Conservation (phyloP, 64 coral and sea anemone genomes). For the Montipora sp. region DNA sequence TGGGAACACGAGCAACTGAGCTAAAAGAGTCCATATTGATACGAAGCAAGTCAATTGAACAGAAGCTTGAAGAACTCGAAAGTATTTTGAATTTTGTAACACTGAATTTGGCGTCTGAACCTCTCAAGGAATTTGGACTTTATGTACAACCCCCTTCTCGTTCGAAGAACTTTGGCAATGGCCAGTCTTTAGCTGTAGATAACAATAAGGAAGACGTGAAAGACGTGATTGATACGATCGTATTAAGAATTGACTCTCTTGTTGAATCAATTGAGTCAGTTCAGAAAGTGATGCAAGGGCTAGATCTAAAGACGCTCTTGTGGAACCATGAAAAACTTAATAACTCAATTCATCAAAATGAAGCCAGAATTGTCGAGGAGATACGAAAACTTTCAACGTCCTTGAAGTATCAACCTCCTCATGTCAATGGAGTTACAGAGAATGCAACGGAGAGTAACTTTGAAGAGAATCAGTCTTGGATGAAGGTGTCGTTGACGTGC, state of each 20-base stretch:
- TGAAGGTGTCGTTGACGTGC: not conserved
- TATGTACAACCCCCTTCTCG: not conserved
- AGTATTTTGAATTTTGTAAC: conserved; percentile 47
- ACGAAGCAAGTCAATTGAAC: conserved; percentile 37
- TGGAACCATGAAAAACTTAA: not conserved
- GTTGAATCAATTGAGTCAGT: not conserved
- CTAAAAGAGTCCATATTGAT: conserved; percentile 40
- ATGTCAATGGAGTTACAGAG: not conserved
- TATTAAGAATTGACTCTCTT: conserved; percentile 35
- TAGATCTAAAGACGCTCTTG: not conserved
- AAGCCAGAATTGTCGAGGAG: not conserved
- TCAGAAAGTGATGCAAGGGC: not conserved
- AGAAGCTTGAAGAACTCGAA: conserved; percentile 58
- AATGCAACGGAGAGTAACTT: not conserved
- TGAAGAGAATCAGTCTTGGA: conserved; percentile 12
- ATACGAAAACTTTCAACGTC: not conserved
- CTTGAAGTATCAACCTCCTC: not conserved
- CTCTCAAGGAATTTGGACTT: conserved; percentile 35
- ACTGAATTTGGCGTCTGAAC: conserved; percentile 38
- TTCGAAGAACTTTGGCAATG: not conserved
- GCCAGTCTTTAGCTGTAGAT: not conserved
- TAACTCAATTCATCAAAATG: not conserved
- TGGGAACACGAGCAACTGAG: conserved; percentile 32
- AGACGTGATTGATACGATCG: not conserved
- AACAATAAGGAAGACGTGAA: not conserved